Conservation (phyloP, 1,140 invertebrate genomes). For the Zaprionus davidi region DNA sequence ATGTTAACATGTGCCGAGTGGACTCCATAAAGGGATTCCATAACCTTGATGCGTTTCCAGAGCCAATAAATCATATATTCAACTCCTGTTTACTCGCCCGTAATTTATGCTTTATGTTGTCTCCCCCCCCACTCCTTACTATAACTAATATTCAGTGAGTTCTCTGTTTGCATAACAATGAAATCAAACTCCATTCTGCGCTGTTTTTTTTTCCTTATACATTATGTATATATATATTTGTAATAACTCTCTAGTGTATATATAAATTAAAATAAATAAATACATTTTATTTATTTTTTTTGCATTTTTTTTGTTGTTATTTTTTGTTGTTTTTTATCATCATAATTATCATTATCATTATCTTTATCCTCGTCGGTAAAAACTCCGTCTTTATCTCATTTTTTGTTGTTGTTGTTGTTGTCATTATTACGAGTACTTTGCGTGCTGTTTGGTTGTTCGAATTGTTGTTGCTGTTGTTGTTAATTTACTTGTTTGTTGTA, state of each 20-base stretch:
- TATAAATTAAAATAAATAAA: constrained; percentile 83
- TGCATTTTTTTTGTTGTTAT: constrained; percentile 21
- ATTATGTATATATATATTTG: constrained; percentile 80
- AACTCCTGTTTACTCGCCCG: constrained; percentile 41
- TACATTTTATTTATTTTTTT: constrained; percentile 74
- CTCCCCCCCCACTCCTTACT: not conserved
- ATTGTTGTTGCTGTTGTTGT: constrained; percentile 52
- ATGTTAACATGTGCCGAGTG: constrained; percentile 60
- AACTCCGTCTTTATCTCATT: constrained; percentile 69
- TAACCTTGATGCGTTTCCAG: constrained; percentile 69
- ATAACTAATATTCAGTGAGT: not conserved
- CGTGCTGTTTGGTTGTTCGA: constrained; percentile 63
- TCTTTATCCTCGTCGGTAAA: constrained; percentile 71
- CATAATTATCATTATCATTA: constrained; percentile 60
- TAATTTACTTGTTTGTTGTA: constrained; percentile 41
- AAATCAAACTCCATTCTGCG: not conserved
- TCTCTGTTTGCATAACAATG: not conserved
- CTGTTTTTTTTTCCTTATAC: constrained; percentile 67
- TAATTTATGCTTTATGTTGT: constrained; percentile 42
- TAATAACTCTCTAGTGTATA: constrained; percentile 82
- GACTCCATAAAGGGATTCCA: constrained; percentile 23
- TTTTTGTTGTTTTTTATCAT: constrained; percentile 56
- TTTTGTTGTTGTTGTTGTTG: constrained; percentile 26
- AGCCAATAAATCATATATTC: constrained; percentile 68
- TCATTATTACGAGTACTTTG: constrained; percentile 48